These are phyloP conservation scores for Condylostylus longicornis DNA, from an alignment of 1,140 invertebrate genomes.

Conservation along the genomic window DNA sequence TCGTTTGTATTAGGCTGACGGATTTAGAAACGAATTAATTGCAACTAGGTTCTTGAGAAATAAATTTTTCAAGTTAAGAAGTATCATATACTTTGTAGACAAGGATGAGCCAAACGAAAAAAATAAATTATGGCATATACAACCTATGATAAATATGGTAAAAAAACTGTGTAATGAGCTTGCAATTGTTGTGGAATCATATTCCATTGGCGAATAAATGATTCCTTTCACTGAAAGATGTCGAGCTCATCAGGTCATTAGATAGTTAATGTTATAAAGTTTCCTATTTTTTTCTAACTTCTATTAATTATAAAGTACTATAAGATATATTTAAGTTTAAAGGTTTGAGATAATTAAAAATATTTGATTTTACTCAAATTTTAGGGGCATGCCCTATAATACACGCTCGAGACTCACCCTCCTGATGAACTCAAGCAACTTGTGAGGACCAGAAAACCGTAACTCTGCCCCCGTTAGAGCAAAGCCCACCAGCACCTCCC, in stretches of 20 bases:
- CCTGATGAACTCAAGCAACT: too few relatives aligned
- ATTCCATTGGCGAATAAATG: conserved; percentile 18
- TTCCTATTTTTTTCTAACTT: too few relatives aligned
- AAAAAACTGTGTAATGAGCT: conserved; percentile 1
- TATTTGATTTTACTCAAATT: too few relatives aligned
- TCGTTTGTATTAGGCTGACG: neutral
- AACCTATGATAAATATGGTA: neutral
- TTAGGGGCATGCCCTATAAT: too few relatives aligned
- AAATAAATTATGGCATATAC: conserved; percentile 1
- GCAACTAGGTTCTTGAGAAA: neutral
- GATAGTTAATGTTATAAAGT: too few relatives aligned
- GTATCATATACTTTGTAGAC: neutral
- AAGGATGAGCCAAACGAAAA: neutral
- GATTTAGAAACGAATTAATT: neutral
- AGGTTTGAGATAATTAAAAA: too few relatives aligned
- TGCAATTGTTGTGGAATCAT: neutral
- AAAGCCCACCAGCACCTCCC: too few relatives aligned
- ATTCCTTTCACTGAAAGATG: conserved; percentile 14
- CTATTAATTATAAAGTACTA: too few relatives aligned
- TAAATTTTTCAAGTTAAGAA: neutral
- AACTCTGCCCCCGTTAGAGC: too few relatives aligned
- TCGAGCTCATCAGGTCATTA: conserved; percentile 8
- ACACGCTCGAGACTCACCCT: too few relatives aligned
- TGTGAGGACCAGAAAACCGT: too few relatives aligned
- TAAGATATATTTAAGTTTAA: too few relatives aligned